phyloP scores from a whole-genome alignment of 2,113 vertebrate species.

The Cephalophus harveyi region DNA sequence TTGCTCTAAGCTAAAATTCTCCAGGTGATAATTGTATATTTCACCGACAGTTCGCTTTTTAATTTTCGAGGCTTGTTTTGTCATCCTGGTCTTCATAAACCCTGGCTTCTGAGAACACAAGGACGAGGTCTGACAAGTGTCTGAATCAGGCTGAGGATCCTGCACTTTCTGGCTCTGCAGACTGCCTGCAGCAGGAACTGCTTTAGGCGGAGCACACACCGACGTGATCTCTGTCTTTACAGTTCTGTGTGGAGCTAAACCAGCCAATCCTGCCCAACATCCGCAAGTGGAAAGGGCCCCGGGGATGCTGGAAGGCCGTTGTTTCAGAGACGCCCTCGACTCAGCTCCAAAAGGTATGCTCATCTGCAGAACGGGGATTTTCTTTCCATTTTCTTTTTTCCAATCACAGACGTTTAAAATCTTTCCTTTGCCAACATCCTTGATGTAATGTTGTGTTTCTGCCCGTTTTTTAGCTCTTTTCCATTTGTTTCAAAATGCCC shows the following conservation, averaged over 20 bases:
- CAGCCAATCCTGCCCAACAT: slow-evolving; percentile 89
- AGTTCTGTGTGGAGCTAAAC: slow-evolving; percentile 96
- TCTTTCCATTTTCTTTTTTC: neutral
- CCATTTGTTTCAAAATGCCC: neutral
- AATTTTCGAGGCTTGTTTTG: neutral
- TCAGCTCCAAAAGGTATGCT: slow-evolving; percentile 84
- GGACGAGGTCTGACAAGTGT: neutral
- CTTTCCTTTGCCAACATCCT: neutral
- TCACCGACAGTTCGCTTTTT: neutral
- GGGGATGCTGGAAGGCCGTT: slow-evolving; percentile 89
- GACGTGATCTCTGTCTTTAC: slow-evolving; percentile 58
- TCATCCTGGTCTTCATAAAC: neutral
- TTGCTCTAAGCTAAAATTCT: neutral
- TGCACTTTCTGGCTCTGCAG: accelerated
- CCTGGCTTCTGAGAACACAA: neutral
- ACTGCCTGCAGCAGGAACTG: accelerated
- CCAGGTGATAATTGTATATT: neutral
- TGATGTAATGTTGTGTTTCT: neutral
- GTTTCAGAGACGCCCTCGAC: slow-evolving; percentile 87
- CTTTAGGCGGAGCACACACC: accelerated
- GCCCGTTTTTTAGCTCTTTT: neutral
- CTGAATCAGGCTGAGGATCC: neutral
- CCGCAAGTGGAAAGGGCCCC: slow-evolving; percentile 90
- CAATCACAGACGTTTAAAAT: neutral
- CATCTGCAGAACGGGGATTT: neutral